Percentiles rank a stretch among this genome's conserved stretches.
Conservation (phyloP, 2,888 invertebrate genomes). For the Cetonia aurata region DNA sequence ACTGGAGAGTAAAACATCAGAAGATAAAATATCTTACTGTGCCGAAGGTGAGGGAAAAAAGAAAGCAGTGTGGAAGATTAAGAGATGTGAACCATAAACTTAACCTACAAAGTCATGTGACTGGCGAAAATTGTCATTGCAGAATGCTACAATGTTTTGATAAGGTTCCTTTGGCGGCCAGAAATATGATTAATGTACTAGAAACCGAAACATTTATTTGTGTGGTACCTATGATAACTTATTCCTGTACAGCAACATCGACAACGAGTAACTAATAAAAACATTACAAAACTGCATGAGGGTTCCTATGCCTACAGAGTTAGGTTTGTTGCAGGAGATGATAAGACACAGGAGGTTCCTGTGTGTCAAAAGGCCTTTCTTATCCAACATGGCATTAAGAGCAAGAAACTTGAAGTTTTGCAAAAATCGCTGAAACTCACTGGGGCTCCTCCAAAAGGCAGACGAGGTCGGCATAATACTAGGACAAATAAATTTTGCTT, state of each 20-base stretch:
- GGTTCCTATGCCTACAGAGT: constrained; percentile 10
- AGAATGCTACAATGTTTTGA: constrained; percentile 10
- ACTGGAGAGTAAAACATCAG: too few relatives aligned
- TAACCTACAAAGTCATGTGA: constrained; percentile 7
- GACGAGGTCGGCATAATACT: constrained; percentile 34
- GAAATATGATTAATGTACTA: too few relatives aligned
- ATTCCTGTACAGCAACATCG: constrained; percentile 6
- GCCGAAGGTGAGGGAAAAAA: background rate
- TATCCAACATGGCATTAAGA: constrained; percentile 41
- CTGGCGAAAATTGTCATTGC: background rate
- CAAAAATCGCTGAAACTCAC: constrained; percentile 31
- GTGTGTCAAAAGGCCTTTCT: constrained; percentile 45
- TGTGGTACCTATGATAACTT: constrained; percentile 8
- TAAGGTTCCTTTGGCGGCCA: constrained; percentile 3
- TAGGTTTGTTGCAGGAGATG: constrained; percentile 1
- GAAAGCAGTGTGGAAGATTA: background rate
- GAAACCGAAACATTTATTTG: background rate
- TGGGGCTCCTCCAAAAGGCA: constrained; percentile 30
- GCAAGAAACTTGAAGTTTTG: constrained; percentile 29
- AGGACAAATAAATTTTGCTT: constrained; percentile 24
- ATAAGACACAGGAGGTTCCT: constrained; percentile 26
- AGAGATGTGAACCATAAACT: background rate
- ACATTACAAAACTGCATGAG: constrained; percentile 9
- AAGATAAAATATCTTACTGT: too few relatives aligned
- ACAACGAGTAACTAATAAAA: constrained; percentile 6